These are phyloP conservation scores for Pelodytes ibericus DNA, from an alignment of 2,797 vertebrate species.

Conservation along the genomic window DNA sequence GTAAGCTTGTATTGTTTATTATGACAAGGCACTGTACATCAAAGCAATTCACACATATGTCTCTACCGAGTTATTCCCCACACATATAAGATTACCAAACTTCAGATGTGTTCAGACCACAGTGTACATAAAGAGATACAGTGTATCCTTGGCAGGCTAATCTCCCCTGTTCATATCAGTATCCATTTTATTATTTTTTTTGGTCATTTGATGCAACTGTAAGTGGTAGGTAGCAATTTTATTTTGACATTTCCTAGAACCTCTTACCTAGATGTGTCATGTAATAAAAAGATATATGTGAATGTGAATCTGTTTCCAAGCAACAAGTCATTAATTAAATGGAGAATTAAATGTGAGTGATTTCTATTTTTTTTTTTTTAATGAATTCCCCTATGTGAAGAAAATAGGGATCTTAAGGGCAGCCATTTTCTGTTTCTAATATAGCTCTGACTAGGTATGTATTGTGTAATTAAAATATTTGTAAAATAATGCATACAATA, in stretches of 20 bases:
- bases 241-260: background rate
- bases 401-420: no score
- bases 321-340: no score
- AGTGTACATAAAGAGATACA: background rate
- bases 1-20: constrained; percentile 1
- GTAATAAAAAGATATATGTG: no score
- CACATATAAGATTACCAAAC: background rate
- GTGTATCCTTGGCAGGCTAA: background rate
- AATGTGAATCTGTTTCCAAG: no score
- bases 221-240: background rate
- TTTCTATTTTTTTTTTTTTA: no score
- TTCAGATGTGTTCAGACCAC: background rate
- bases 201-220: background rate
- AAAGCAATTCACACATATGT: constrained; percentile 6
- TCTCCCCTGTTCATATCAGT: background rate
- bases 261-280: no score
- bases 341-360: no score
- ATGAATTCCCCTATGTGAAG: no score
- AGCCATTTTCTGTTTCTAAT: no score
- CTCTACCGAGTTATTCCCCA: constrained; percentile 1
- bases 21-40: background rate
- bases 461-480: no score
- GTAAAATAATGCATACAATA: no score
- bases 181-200: background rate
- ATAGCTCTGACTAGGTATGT: no score